Evolutionary conservation across 2,113 vertebrate genomes (phyloP).

Genomic region (Etia nguti): DNA sequence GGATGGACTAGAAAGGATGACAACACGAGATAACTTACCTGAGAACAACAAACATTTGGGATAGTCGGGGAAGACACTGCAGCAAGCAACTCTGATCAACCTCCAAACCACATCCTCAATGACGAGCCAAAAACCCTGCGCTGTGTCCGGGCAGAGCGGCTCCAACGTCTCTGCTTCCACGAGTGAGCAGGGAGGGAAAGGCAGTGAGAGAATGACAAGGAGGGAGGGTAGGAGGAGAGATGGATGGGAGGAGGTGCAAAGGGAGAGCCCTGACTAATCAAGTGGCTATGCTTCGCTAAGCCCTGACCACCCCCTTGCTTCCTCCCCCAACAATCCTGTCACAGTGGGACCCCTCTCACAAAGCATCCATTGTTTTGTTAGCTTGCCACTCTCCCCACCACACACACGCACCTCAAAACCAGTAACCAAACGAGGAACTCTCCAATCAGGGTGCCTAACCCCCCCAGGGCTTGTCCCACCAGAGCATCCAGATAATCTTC

Average conservation of each 20-base stretch:
- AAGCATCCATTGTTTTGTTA: constrained; percentile 64
- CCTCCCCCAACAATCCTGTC: constrained; percentile 42
- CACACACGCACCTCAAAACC: background rate
- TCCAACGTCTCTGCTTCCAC: constrained; percentile 13
- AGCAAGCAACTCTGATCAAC: background rate
- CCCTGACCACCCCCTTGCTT: background rate
- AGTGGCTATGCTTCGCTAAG: constrained; percentile 57
- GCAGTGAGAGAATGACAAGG: constrained; percentile 18
- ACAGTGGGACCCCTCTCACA: constrained; percentile 55
- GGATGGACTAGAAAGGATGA: background rate
- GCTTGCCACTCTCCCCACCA: background rate
- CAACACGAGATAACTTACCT: constrained; percentile 32
- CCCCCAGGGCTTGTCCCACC: background rate
- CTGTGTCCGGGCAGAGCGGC: background rate
- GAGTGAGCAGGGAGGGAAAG: constrained; percentile 28
- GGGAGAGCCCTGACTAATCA: constrained; percentile 66
- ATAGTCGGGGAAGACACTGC: background rate
- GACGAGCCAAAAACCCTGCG: background rate
- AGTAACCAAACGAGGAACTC: constrained; percentile 2
- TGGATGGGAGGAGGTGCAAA: constrained; percentile 31
- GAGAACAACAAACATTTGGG: background rate
- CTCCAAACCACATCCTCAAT: background rate
- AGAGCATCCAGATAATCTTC: background rate
- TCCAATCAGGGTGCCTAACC: background rate
- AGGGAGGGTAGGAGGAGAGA: background rate